These are phyloP conservation scores for Bactericera cockerelli DNA, from an alignment of 1,140 invertebrate genomes.

Conservation along the genomic window DNA sequence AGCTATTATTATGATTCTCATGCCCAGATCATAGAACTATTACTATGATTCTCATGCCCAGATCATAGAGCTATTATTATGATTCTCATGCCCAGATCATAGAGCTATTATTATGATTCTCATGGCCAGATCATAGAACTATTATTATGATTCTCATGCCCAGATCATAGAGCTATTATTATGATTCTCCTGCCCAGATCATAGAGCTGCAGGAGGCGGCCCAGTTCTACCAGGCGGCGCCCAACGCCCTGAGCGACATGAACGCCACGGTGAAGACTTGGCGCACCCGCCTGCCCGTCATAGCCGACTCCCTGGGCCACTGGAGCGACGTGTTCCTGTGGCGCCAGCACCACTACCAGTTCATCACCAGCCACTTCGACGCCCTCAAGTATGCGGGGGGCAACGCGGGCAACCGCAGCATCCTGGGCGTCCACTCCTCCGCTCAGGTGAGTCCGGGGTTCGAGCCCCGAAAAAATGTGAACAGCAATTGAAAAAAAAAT, in stretches of 20 bases:
- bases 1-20: no score
- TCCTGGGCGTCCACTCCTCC: conserved; percentile 82
- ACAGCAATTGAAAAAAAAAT: no score
- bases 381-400: conserved; percentile 15
- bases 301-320: conserved; percentile 87
- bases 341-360: conserved; percentile 82
- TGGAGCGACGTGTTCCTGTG: conserved; percentile 98
- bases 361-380: conserved; percentile 34
- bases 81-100: no score
- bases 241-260: conserved; percentile 75
- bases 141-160: no score
- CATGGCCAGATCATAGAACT: no score
- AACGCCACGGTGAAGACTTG: conserved; percentile 97
- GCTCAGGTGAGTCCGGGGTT: conserved; percentile 39
- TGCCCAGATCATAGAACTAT: no score
- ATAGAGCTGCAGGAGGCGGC: conserved; percentile 94
- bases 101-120: no score
- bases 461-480: no score
- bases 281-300: conserved; percentile 80
- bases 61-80: no score
- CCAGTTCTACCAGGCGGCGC: conserved; percentile 71
- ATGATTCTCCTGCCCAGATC: no score
- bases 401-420: conserved; percentile 31
- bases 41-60: no score
- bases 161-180: no score